Percentiles rank a stretch among this genome's conserved stretches.
Evolutionary conservation across 2,113 vertebrate species (phyloP).

Genomic region (Pipra filicauda): DNA sequence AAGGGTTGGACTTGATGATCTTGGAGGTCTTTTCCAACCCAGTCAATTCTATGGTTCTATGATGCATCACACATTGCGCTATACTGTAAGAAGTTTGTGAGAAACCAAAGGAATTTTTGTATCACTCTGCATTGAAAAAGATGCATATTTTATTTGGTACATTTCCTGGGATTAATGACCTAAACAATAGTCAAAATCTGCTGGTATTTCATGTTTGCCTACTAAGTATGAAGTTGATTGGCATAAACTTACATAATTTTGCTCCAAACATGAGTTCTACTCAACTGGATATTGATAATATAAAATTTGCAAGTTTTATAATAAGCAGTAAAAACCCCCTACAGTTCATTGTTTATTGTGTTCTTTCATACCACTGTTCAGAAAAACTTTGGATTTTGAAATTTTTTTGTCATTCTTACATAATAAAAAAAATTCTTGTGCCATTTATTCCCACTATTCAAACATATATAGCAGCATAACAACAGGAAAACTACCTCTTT

Average conservation of each 20-base stretch:
- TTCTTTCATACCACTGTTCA: background rate
- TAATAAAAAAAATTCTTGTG: background rate
- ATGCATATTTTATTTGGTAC: background rate
- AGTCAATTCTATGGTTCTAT: too few species aligned
- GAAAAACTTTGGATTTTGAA: background rate
- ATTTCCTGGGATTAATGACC: background rate
- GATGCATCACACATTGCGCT: accelerated
- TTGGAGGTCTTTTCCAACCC: too few species aligned
- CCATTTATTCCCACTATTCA: background rate
- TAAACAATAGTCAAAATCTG: background rate
- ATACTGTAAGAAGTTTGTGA: background rate
- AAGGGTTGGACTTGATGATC: too few species aligned
- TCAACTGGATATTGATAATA: background rate
- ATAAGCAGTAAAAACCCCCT: background rate
- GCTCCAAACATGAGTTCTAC: background rate
- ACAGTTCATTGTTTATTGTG: background rate
- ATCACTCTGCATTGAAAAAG: background rate
- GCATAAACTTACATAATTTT: background rate
- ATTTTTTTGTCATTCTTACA: background rate
- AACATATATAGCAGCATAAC: background rate
- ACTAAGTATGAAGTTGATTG: background rate
- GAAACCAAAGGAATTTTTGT: background rate
- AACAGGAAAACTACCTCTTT: background rate
- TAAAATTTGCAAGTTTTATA: background rate
- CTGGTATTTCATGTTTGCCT: background rate